phyloP scores from a whole-genome alignment of 2,888 invertebrate genomes.

The Cryptus armator region DNA sequence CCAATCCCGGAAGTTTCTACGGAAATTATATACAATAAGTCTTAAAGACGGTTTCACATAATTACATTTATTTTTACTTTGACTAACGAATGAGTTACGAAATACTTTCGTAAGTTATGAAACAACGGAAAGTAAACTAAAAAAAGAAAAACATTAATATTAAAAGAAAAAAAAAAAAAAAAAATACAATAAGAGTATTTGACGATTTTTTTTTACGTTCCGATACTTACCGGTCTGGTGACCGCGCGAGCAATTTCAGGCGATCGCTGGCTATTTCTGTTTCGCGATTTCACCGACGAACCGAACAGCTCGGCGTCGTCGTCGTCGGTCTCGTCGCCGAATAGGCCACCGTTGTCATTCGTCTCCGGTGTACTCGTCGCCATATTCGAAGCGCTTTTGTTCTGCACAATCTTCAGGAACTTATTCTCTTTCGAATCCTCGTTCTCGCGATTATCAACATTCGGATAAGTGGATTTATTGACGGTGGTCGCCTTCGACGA shows the following conservation, averaged over 20 bases:
- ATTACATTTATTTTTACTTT: not conserved
- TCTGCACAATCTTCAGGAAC: conserved; percentile 72
- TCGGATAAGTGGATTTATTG: conserved; percentile 46
- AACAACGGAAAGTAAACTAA: not conserved
- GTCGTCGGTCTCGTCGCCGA: conserved; percentile 76
- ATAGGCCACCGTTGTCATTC: conserved; percentile 74
- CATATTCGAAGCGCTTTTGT: conserved; percentile 68
- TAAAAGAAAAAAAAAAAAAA: too few species aligned
- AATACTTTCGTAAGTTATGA: not conserved
- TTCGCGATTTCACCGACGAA: conserved; percentile 65
- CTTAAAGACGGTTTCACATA: not conserved
- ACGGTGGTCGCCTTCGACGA: conserved; percentile 70
- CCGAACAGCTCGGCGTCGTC: conserved; percentile 78
- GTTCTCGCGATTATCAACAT: conserved; percentile 52
- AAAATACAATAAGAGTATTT: too few species aligned
- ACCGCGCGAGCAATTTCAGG: conserved; percentile 56
- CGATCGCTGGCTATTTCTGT: conserved; percentile 51
- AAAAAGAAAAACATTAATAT: too few species aligned
- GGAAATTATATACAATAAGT: conserved; percentile 63
- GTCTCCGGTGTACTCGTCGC: conserved; percentile 79
- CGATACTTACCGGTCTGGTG: conserved; percentile 46
- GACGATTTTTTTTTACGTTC: not conserved
- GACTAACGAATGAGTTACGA: not conserved
- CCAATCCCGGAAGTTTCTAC: conserved; percentile 88
- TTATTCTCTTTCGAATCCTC: conserved; percentile 63